Base-by-base conservation (phyloP, 2,888 invertebrate genomes). In the Drosophila emarginata region DNA sequence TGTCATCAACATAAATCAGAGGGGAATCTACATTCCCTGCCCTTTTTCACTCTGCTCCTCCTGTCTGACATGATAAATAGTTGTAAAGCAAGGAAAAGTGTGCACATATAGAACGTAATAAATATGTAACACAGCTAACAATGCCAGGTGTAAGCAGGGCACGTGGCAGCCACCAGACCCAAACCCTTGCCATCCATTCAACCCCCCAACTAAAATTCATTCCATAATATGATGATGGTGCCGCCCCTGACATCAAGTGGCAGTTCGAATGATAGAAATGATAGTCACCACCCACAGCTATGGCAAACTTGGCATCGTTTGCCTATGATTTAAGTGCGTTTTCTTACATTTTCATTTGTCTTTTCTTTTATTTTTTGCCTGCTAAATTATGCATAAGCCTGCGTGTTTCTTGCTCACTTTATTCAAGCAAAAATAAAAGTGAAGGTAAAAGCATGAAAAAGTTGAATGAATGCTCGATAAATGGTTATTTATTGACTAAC, bases 1-100 rank as follows among this genome's bases (percentile, higher is more conserved):
- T 53, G 28, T 26, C 36, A 37, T 15, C 40, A 15, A 11, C 58
- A 69, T 69, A 69, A 69, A 69, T 69, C 69, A 65, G 37, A 12
- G 53, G 53, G 23, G 61, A 69, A 61, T 64, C 61, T 69, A 69
- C 61, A 54, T 28, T 23, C 4, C 37, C 14, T 52, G n/a, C 37
- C 37, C 52, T 9, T 21, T 14, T 6, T n/a, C 32, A 18, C 53
- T 61, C 56, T 51, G 21, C 56, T 61, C 56, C 40, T 57, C 23
- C n/a, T 28, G 39, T 56, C 61, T 67, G 67, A 66, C 83, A 83
- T 83, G 85, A 83, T 79, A 76, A 83, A 83, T 87, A 60, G 68
- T 66, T 61, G 59, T 36, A 63, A 72, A 63, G 62, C 58, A 60
- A 64, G 54, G 51, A 52, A 58, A 15, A 11, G 28, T 21, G 51